Evolutionary conservation across 2,113 vertebrate genomes (phyloP).

Genomic region (Nycticebus coucang): DNA sequence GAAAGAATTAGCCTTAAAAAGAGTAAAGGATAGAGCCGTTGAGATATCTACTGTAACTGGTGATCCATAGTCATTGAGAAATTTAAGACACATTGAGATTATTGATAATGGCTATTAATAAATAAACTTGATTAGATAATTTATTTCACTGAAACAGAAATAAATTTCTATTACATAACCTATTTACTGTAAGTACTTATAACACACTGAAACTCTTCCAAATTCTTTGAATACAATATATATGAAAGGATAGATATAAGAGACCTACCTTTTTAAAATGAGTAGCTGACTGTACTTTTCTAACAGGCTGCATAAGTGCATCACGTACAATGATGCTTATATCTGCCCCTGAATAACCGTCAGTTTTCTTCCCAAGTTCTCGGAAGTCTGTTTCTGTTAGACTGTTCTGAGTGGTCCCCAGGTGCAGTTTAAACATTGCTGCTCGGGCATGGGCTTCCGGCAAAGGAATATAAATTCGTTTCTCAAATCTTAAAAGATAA

Average conservation of each 20-base stretch:
- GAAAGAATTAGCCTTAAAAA: neutral
- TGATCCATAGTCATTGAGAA: neutral
- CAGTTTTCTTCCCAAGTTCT: slow-evolving; percentile 92
- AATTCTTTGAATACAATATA: neutral
- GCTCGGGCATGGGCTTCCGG: slow-evolving; percentile 95
- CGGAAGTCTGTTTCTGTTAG: slow-evolving; percentile 91
- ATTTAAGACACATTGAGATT: neutral
- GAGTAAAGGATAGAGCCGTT: neutral
- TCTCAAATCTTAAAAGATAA: slow-evolving; percentile 92
- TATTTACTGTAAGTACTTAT: neutral
- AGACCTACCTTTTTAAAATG: slow-evolving; percentile 95
- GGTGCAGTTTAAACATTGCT: slow-evolving; percentile 96
- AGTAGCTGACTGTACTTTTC: slow-evolving; percentile 97
- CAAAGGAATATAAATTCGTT: slow-evolving; percentile 98
- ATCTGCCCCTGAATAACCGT: slow-evolving; percentile 96
- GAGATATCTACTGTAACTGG: fast-evolving
- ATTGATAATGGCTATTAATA: neutral
- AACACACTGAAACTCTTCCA: neutral
- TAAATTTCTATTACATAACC: neutral
- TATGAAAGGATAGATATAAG: neutral
- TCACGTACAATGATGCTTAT: slow-evolving; percentile 96
- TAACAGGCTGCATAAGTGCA: slow-evolving; percentile 97
- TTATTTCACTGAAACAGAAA: neutral
- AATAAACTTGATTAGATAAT: neutral
- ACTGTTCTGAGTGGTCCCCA: slow-evolving; percentile 91